A percentile compares a stretch with the other conserved stretches of the same genome.
Evolutionary conservation across 2,797 vertebrate genomes (phyloP).

Genomic region (Sebastes hubbsi): DNA sequence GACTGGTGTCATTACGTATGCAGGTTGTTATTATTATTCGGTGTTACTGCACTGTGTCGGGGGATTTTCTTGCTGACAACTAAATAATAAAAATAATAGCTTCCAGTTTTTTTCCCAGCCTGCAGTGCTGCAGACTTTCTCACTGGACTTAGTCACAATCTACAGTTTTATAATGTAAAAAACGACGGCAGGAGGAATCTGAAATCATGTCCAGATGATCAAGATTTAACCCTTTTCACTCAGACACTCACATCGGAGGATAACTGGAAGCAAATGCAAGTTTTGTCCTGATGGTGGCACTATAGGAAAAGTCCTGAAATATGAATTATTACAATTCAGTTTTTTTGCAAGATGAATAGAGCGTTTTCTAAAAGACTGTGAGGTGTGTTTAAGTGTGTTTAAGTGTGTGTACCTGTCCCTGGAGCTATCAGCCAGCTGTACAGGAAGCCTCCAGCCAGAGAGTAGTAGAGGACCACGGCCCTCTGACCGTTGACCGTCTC

Average conservation of each 20-base stretch:
- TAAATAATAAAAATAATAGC: not conserved
- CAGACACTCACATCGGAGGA: not conserved
- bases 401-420: slow-evolving; percentile 85
- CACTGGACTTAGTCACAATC: not conserved
- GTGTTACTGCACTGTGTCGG: not conserved
- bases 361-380: not conserved
- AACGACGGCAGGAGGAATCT: not conserved
- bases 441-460: slow-evolving; percentile 92
- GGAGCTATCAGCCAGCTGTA: slow-evolving; percentile 98
- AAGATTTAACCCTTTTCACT: too few relatives aligned
- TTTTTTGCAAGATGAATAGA: not conserved
- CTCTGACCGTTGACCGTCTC: slow-evolving; percentile 91
- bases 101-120: not conserved
- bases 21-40: not conserved
- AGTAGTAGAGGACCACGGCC: slow-evolving; percentile 94
- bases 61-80: not conserved
- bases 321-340: not conserved
- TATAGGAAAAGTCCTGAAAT: not conserved
- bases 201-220: not conserved
- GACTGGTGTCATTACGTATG: not conserved
- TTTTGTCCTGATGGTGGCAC: not conserved
- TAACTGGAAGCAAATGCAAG: not conserved
- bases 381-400: not conserved
- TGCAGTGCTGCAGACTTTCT: not conserved
- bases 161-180: not conserved